Evolutionary conservation across 2,113 vertebrate genomes (phyloP), one percentile per base, ranked within the genome.

Genomic region (Ia io): DNA sequence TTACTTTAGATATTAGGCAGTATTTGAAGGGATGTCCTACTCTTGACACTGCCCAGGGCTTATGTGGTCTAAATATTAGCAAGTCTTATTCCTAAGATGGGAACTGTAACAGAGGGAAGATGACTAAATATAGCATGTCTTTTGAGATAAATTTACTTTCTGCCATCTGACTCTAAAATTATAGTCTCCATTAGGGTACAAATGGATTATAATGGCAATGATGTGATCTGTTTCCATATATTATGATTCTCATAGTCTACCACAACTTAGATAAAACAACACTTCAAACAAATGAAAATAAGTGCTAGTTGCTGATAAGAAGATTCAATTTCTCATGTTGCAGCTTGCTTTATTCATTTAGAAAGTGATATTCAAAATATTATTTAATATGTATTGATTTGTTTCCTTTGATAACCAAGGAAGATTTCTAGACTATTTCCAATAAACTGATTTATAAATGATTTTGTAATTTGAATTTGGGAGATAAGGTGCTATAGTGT

Each of bases 101-200:
- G 78, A 93, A 94, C 86, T 78, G 93, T 56, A 95, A 32, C 30
- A 90, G 37, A 78, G 82, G 92, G 59, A 47, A 86, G 32, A 97
- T 59, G 28, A 80, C 70, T 79, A 88, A 93, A 97, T 97, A 83
- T 49, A 97, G 30, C 10, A 88, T 40, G 80, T 95, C 78, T 97
- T 56, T 94, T 96, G 90, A 93, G 1, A 32, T 93, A 56, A 70
- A 74, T 88, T 71, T 93, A 69, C 49, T 53, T 96, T 86, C 84
- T 70, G 73, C 61, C 47, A 88, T 73, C 63, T 94, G 76, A 97
- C 67, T 96, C 88, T 82, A 96, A 47, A 90, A 96, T 53, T 53
- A n/a, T 25, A 77, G 47, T 65, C 32, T 97, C 96, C 93, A 97
- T 96, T 92, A 94, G 42, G 84, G 37, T 89, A 87, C 30, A 67